phyloP scores from a whole-genome alignment of 2,113 vertebrate genomes.

The Pseudopodoces humilis region DNA sequence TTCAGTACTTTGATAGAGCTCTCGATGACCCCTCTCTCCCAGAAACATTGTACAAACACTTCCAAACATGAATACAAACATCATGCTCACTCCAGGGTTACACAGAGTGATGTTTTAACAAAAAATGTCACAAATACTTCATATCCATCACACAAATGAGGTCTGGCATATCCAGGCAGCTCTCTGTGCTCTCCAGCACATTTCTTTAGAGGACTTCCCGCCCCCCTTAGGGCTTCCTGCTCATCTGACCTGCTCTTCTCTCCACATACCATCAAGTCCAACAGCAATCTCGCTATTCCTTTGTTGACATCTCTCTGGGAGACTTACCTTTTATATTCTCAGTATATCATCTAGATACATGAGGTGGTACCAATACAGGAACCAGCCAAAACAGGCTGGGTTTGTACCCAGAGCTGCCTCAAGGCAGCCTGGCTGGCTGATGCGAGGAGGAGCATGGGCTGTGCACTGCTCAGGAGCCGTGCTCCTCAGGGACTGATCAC shows the following conservation, averaged over 20 bases:
- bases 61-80: not conserved
- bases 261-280: not conserved
- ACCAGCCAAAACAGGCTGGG: not conserved
- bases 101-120: slow-evolving; percentile 22
- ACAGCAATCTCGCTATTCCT: not conserved
- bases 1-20: not conserved
- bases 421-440: not conserved
- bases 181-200: not conserved
- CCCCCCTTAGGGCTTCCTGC: not conserved
- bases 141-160: slow-evolving; percentile 10
- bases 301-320: not conserved
- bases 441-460: fast-evolving
- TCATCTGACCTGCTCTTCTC: not conserved
- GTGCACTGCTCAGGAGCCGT: fast-evolving
- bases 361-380: not conserved
- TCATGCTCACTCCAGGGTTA: not conserved
- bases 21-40: not conserved
- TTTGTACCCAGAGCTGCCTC: not conserved
- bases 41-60: not conserved
- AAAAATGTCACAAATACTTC: slow-evolving; percentile 12
- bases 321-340: not conserved
- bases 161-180: slow-evolving; percentile 9
- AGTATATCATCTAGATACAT: not conserved
- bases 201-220: not conserved
- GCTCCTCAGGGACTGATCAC: not conserved